Conservation (phyloP, 2,113 vertebrate genomes). For the Ailurus styani region DNA sequence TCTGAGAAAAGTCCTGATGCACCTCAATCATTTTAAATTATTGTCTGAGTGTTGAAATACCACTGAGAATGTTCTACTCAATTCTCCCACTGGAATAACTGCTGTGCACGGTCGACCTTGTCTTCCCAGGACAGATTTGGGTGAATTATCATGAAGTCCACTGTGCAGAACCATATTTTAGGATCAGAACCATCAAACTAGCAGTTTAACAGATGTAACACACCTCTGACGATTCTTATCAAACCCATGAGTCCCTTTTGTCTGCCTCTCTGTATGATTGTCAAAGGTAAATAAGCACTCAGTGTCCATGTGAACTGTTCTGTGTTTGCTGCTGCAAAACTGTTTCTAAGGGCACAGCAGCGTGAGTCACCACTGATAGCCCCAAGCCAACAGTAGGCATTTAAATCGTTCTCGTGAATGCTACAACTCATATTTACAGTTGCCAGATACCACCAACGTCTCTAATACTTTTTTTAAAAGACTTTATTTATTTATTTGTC, state of each 20-base stretch:
- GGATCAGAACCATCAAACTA: not conserved
- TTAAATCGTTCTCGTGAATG: not conserved
- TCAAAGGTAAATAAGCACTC: not conserved
- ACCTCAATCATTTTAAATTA: not conserved
- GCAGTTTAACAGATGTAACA: not conserved
- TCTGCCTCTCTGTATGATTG: not conserved
- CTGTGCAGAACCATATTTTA: not conserved
- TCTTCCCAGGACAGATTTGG: not conserved
- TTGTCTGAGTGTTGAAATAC: not conserved
- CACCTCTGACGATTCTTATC: not conserved
- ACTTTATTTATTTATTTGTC: not conserved
- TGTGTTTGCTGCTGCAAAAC: not conserved
- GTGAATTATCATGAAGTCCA: not conserved
- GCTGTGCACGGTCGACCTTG: not conserved
- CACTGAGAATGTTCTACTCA: not conserved
- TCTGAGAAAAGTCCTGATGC: not conserved
- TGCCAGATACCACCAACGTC: fast-evolving
- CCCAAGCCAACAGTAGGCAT: not conserved
- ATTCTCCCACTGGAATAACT: not conserved
- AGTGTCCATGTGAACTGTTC: not conserved
- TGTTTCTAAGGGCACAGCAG: not conserved
- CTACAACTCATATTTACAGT: not conserved
- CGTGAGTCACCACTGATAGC: not conserved
- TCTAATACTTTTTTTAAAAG: not conserved
- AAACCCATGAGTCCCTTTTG: not conserved